A percentile compares a stretch with the other conserved stretches of the same genome.
Evolutionary conservation across 2,888 invertebrate species (phyloP).

Genomic region (Cylloceria caligata): DNA sequence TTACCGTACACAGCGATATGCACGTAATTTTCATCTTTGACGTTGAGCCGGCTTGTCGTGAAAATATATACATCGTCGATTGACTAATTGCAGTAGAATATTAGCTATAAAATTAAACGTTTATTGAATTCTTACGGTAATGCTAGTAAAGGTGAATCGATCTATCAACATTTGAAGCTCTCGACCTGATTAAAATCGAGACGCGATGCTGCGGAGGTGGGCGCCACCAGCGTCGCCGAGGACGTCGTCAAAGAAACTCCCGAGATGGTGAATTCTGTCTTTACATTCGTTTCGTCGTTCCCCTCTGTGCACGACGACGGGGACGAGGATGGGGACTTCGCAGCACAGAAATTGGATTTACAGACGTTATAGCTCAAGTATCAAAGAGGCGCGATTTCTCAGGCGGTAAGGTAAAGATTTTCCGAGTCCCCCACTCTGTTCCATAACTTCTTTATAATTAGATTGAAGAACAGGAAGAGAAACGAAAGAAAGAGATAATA

Average conservation of each 20-base stretch:
- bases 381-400: slow-evolving; percentile 57
- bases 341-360: slow-evolving; percentile 58
- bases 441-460: slow-evolving; percentile 32
- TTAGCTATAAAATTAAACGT: slow-evolving; percentile 14
- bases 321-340: slow-evolving; percentile 32
- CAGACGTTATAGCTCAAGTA: slow-evolving; percentile 38
- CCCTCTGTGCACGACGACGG: background rate
- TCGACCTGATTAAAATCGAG: slow-evolving; percentile 31
- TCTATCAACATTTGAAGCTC: slow-evolving; percentile 24
- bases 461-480: slow-evolving; percentile 17
- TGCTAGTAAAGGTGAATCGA: slow-evolving; percentile 15
- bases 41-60: background rate
- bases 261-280: slow-evolving; percentile 37
- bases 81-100: slow-evolving; percentile 26
- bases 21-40: slow-evolving; percentile 5
- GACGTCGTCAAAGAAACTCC: slow-evolving; percentile 32
- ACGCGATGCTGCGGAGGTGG: background rate
- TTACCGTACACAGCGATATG: background rate
- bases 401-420: slow-evolving; percentile 44
- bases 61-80: slow-evolving; percentile 9
- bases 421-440: slow-evolving; percentile 2
- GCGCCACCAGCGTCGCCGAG: background rate
- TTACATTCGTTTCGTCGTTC: slow-evolving; percentile 29
- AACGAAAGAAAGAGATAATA: slow-evolving; percentile 7
- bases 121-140: slow-evolving; percentile 22